These are phyloP conservation scores for Hepsetus odoe DNA, from an alignment of 2,113 vertebrate species.

Conservation along the genomic window DNA sequence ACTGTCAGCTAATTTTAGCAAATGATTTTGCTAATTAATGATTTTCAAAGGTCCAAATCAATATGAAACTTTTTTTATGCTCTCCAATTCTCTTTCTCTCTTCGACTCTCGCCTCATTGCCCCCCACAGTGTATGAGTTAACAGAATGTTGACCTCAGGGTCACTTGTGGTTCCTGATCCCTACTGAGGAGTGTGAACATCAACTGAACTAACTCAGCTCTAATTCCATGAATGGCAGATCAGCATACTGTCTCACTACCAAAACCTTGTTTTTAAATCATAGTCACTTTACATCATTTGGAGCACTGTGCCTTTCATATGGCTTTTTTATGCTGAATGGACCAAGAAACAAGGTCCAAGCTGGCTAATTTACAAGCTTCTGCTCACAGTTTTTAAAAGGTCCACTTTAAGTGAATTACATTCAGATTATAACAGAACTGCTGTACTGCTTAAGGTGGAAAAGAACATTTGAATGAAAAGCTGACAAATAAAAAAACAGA, in stretches of 20 bases:
- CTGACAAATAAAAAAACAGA: background rate
- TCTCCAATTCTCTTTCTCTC: conserved; percentile 16
- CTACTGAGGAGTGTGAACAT: conserved; percentile 54
- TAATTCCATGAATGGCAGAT: background rate
- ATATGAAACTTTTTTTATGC: background rate
- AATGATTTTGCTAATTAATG: background rate
- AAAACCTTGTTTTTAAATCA: background rate
- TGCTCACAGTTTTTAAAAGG: too few relatives aligned
- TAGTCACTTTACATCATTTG: background rate
- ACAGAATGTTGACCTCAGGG: conserved; percentile 37
- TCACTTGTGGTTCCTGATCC: conserved; percentile 44
- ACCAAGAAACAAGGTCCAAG: background rate
- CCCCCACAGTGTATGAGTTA: conserved; percentile 32
- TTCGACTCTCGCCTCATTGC: background rate
- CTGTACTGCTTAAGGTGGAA: too few relatives aligned
- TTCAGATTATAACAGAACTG: too few relatives aligned
- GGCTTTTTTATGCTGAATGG: background rate
- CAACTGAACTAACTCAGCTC: conserved; percentile 34
- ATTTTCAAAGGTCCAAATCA: conserved; percentile 38
- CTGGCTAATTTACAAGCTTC: background rate
- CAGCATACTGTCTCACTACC: background rate
- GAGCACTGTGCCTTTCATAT: background rate
- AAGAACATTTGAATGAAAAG: background rate
- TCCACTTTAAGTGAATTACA: too few relatives aligned
- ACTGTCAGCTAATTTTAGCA: too few relatives aligned